phyloP scores from a whole-genome alignment of 53 echinoderm and acorn worm genomes.

The Holothuria leucospilota region DNA sequence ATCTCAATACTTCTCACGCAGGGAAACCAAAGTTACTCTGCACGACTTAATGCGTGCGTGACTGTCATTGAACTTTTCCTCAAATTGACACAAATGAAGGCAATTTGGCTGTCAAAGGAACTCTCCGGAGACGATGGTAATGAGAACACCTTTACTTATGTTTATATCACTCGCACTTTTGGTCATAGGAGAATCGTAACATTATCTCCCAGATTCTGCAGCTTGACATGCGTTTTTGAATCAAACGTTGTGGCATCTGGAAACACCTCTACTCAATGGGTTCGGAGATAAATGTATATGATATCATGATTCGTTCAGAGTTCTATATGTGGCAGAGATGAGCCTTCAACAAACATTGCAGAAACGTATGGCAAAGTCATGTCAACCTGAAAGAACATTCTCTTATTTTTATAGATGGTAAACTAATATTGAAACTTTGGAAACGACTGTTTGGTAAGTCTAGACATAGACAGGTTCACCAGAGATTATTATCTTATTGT shows the following conservation, averaged over 20 bases:
- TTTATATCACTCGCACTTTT: constrained; percentile 34
- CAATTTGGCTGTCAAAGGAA: constrained; percentile 21
- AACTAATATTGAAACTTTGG: too few species aligned
- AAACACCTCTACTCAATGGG: neutral
- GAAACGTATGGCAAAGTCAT: too few species aligned
- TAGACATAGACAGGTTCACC: too few species aligned
- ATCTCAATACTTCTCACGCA: too few species aligned
- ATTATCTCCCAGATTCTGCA: constrained; percentile 19
- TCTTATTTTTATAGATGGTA: too few species aligned
- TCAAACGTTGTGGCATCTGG: constrained; percentile 30
- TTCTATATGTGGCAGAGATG: too few species aligned
- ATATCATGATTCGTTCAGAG: too few species aligned
- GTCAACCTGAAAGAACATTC: too few species aligned
- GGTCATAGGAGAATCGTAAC: neutral
- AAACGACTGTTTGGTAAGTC: too few species aligned
- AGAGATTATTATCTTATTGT: too few species aligned
- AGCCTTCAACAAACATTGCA: too few species aligned
- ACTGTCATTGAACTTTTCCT: constrained; percentile 27
- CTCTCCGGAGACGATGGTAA: constrained; percentile 8
- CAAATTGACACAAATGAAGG: constrained; percentile 36
- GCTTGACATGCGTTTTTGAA: constrained; percentile 7
- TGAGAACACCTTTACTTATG: constrained; percentile 19
- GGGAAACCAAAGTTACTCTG: constrained; percentile 9
- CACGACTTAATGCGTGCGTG: constrained; percentile 10
- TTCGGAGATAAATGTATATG: too few species aligned